phyloP scores from a whole-genome alignment of 2,113 vertebrate genomes.

The Heterochromis multidens region DNA sequence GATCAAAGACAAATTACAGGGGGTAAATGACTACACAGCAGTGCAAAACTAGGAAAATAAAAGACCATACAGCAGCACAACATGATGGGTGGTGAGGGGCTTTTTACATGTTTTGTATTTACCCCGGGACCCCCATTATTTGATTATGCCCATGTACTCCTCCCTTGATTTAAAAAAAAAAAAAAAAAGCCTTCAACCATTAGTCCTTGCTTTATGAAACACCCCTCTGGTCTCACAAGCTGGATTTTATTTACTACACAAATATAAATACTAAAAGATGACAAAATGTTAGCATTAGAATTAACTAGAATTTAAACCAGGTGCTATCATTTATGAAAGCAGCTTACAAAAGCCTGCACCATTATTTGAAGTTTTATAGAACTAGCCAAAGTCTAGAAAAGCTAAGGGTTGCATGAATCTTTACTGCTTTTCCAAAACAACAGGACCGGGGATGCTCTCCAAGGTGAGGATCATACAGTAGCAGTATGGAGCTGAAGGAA shows the following conservation, averaged over 20 bases:
- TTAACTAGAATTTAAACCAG: background rate
- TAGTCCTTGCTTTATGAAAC: constrained; percentile 1
- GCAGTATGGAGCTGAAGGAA: background rate
- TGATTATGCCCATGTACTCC: background rate
- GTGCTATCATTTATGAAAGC: background rate
- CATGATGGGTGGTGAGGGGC: background rate
- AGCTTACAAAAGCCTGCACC: background rate
- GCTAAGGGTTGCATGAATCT: constrained; percentile 5
- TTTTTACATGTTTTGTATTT: background rate
- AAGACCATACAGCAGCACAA: background rate
- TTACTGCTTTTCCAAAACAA: constrained; percentile 21
- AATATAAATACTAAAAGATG: background rate
- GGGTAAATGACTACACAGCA: background rate
- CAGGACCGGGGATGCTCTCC: constrained; percentile 6
- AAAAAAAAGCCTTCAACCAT: background rate
- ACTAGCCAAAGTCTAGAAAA: constrained; percentile 25
- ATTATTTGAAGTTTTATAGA: background rate
- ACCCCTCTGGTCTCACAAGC: background rate
- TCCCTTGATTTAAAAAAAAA: background rate
- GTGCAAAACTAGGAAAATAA: background rate
- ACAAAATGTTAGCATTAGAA: background rate
- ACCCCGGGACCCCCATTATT: background rate
- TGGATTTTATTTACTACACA: background rate
- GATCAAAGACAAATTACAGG: background rate
- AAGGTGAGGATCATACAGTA: background rate